These are phyloP conservation scores for Sinocyclocheilus grahami DNA, from an alignment of 2,113 vertebrate species.

Conservation along the genomic window DNA sequence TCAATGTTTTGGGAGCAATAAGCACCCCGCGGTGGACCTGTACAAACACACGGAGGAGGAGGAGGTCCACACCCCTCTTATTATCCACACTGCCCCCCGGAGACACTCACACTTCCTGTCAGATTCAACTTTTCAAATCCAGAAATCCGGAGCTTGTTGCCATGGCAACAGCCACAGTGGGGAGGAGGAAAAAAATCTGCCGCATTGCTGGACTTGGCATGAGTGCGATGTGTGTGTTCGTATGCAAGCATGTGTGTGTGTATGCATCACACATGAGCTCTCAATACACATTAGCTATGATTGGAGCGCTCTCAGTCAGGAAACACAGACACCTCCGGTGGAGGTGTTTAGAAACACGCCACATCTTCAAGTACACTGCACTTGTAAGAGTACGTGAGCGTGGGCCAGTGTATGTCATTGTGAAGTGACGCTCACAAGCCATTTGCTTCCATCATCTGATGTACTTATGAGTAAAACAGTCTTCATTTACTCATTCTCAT, in stretches of 20 bases:
- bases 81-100: slow-evolving; percentile 49
- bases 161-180: slow-evolving; percentile 77
- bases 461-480: not conserved
- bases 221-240: slow-evolving; percentile 54
- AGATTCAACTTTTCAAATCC: slow-evolving; percentile 75
- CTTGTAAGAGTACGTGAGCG: not conserved
- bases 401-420: not conserved
- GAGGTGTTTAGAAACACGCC: slow-evolving; percentile 24
- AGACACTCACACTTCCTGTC: slow-evolving; percentile 76
- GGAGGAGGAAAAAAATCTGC: slow-evolving; percentile 65
- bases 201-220: slow-evolving; percentile 74
- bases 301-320: not conserved
- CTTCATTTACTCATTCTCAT: not conserved
- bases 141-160: slow-evolving; percentile 79
- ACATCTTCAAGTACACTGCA: slow-evolving; percentile 7
- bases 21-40: slow-evolving; percentile 48
- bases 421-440: not conserved
- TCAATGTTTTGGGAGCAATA: slow-evolving; percentile 61
- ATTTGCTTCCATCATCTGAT: not conserved
- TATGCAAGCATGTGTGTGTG: slow-evolving; percentile 47
- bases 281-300: not conserved
- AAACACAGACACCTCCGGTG: not conserved
- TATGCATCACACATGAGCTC: slow-evolving; percentile 1
- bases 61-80: slow-evolving; percentile 1
- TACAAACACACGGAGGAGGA: slow-evolving; percentile 49